Evolutionary conservation across 2,888 invertebrate genomes (phyloP), one percentile per base, ranked within the genome.

Genomic region (Entomobrya multifasciata): DNA sequence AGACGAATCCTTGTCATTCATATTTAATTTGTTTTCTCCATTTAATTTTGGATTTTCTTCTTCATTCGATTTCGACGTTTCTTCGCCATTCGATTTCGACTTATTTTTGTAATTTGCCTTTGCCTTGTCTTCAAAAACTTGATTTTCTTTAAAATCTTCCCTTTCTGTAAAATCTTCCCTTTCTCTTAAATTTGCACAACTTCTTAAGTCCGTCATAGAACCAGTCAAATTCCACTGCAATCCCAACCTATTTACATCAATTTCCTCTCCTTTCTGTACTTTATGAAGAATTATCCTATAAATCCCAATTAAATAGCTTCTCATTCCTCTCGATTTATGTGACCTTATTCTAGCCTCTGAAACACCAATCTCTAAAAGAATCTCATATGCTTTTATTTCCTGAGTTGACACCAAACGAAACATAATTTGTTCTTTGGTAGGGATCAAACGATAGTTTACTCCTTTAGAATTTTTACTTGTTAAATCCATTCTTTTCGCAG

Each of bases 241-340:
- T 30, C 44, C 30, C 82, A 88, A 79, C 78, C 79, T 70, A 22
- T 80, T 47, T 79, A 85, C 27, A 70, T 82, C 88, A 82, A 88
- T 57, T 49, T 78, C 67, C 36, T 77, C 60, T 41, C 89, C 89
- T 67, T 88, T 85, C 17, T 86, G 84, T 27, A 89, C 65, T 36
- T 86, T 80, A 92, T 95, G 95, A 87, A 95, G 93, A 47, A 95
- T 93, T 86, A 96, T 95, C 60, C 96, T 93, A 92, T 95, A 96
- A 67, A 95, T 95, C 11, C 96, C 96, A 65, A 95, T 95, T 52
- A 96, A 93, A 88, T 95, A 94, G 90, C 94, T 95, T 74, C 95
- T 93, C 0, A 95, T 94, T 44, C 95, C 95, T 88, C 94, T 94
- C 55, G 93, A 93, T 22, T 93, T 92, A 22, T 94, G 93, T 49